Evolutionary conservation across 2,113 vertebrate genomes (phyloP).

Genomic region (Eublepharis macularius): DNA sequence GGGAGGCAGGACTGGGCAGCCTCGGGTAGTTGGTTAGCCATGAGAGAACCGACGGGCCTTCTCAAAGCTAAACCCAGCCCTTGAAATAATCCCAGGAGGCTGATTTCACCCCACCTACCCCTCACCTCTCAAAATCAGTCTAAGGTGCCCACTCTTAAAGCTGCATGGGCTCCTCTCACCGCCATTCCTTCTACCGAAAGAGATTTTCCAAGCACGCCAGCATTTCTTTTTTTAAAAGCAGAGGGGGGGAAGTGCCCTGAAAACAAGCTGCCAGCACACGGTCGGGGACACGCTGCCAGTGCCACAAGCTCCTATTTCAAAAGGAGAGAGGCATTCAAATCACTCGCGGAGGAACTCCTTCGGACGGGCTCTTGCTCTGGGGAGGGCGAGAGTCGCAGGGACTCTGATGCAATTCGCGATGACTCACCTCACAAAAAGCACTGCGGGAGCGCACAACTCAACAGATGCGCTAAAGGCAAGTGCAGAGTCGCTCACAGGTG

Average conservation of each 20-base stretch:
- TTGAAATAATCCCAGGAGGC: not conserved
- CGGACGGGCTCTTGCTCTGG: not conserved
- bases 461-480: too few species aligned
- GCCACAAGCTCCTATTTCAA: too few species aligned
- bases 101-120: not conserved
- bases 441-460: too few species aligned
- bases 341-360: rapidly evolving
- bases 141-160: not conserved
- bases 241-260: not conserved
- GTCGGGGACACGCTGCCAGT: too few species aligned
- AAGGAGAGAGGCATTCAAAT: too few species aligned
- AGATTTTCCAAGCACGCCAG: not conserved
- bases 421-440: not conserved
- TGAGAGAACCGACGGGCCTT: not conserved
- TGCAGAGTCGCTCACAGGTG: too few species aligned
- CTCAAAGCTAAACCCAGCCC: not conserved
- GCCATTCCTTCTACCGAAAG: not conserved
- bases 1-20: not conserved
- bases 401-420: not conserved
- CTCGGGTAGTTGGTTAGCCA: not conserved
- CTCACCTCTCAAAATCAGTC: not conserved
- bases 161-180: too few species aligned
- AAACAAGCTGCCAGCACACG: rapidly evolving
- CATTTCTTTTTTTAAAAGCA: not conserved
- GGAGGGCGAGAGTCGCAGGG: rapidly evolving